Evolutionary conservation across 2,113 vertebrate species (phyloP).

Genomic region (Saccopteryx leptura): DNA sequence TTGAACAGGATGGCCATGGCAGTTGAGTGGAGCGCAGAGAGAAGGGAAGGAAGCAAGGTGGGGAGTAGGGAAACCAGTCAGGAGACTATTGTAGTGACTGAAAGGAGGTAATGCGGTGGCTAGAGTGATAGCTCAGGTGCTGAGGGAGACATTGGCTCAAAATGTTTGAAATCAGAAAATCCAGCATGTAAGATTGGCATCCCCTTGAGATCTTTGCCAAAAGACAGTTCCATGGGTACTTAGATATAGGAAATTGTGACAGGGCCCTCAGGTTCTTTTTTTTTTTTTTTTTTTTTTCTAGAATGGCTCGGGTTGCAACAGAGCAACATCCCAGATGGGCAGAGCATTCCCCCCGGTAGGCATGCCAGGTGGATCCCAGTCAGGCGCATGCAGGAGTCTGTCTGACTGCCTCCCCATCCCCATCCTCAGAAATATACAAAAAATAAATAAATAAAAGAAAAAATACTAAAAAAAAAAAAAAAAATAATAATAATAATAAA

Average conservation of each 20-base stretch:
- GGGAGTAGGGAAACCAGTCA: background rate
- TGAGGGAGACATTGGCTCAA: background rate
- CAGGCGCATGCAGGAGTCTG: too few relatives aligned
- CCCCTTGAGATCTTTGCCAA: background rate
- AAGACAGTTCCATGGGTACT: background rate
- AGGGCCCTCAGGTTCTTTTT: background rate
- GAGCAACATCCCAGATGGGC: too few relatives aligned
- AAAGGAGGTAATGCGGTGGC: background rate
- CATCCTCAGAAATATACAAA: too few relatives aligned
- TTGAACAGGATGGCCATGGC: background rate
- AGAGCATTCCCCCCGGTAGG: too few relatives aligned
- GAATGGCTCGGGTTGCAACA: too few relatives aligned
- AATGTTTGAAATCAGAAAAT: conserved; percentile 39
- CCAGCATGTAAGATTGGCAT: background rate
- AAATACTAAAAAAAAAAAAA: too few relatives aligned
- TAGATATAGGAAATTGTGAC: background rate
- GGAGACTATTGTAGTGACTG: background rate
- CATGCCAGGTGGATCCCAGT: too few relatives aligned
- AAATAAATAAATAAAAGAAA: too few relatives aligned
- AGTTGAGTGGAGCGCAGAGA: background rate
- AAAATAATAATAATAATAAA: too few relatives aligned
- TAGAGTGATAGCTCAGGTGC: background rate
- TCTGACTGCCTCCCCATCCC: too few relatives aligned
- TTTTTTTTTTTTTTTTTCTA: too few relatives aligned
- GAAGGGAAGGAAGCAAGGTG: background rate